Percentiles rank a stretch among this genome's conserved stretches.
These are phyloP conservation scores for Drosophila nr. fundita DNA, from an alignment of 2,888 invertebrate genomes.

Conservation along the genomic window DNA sequence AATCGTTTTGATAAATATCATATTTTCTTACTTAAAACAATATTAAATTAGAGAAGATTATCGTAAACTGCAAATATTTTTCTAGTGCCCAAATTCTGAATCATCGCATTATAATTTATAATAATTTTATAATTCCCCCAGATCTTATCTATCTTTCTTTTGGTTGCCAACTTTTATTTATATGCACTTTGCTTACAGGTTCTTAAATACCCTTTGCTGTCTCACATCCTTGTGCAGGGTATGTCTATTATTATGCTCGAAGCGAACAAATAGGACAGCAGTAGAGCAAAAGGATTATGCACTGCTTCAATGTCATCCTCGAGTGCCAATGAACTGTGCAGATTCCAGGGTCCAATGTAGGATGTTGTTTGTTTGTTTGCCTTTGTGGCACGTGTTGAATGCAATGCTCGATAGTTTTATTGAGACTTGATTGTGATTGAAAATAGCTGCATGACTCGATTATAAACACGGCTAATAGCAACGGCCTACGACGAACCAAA, in stretches of 20 bases:
- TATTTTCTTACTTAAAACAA: not conserved
- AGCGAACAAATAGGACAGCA: conserved; percentile 9
- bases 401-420: conserved; percentile 14
- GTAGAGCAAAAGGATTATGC: conserved; percentile 34
- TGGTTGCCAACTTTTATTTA: no score
- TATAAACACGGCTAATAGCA: conserved; percentile 13
- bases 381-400: conserved; percentile 37
- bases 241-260: conserved; percentile 1
- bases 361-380: conserved; percentile 33
- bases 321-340: conserved; percentile 42
- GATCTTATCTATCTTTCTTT: not conserved
- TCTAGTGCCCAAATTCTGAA: not conserved
- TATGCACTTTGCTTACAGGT: not conserved
- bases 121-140: no score
- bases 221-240: conserved; percentile 1
- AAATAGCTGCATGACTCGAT: conserved; percentile 28
- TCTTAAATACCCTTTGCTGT: not conserved
- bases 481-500: conserved; percentile 25
- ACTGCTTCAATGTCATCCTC: conserved; percentile 34
- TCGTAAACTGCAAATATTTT: not conserved
- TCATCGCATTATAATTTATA: no score
- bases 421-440: conserved; percentile 5
- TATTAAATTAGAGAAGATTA: not conserved
- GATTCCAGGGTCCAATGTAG: conserved; percentile 20
- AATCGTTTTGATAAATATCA: not conserved